Evolutionary conservation across 2,888 invertebrate genomes (phyloP), one percentile per base, ranked within the genome.

Genomic region (Aleiodes testaceus): DNA sequence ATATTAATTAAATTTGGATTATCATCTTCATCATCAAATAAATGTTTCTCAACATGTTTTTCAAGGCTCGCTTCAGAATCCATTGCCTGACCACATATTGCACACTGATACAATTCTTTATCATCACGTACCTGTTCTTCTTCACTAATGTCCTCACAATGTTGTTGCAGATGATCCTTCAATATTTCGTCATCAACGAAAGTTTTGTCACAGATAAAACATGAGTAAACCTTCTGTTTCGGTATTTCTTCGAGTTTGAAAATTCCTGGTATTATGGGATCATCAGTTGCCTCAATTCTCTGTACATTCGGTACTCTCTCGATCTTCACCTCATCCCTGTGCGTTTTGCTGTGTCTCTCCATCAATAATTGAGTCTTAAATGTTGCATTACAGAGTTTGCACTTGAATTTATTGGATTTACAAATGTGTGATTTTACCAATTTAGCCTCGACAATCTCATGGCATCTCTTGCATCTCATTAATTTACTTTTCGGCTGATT

Each of bases 401-500:
- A 85, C 45, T 82, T 84, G 36, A 80, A 75, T 50, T 74, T 75
- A n/a, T 72, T 74, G 18, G 78, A 72, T 18, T 78, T 78, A 36
- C 87, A 87, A 3, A 82, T 79, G 66, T 87, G 87, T 20, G 77
- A 65, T 67, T 85, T 85, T 0, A 87, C 87, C 2, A 80, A 77
- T 70, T 79, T 78, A 0, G 86, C 84, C 11, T 85, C 86, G 0
- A 87, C 87, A 20, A 86, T 82, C 65, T 82, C 85, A 18, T 87
- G 86, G 18, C 87, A 87, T 42, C 85, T 76, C 67, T 85, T 87
- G 55, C 87, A 87, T 18, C 87, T 80, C 87, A 86, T 87, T 74
- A 84, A 80, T 63, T 84, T 84, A 1, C 59, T 59, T 22, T 59
- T 55, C 6, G 61, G 20, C 30, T 55, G 47, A n/a, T 7, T 18